Evolutionary conservation across 2,113 vertebrate genomes (phyloP), one percentile per base, ranked within the genome.

Genomic region (Phyllostomus discolor): DNA sequence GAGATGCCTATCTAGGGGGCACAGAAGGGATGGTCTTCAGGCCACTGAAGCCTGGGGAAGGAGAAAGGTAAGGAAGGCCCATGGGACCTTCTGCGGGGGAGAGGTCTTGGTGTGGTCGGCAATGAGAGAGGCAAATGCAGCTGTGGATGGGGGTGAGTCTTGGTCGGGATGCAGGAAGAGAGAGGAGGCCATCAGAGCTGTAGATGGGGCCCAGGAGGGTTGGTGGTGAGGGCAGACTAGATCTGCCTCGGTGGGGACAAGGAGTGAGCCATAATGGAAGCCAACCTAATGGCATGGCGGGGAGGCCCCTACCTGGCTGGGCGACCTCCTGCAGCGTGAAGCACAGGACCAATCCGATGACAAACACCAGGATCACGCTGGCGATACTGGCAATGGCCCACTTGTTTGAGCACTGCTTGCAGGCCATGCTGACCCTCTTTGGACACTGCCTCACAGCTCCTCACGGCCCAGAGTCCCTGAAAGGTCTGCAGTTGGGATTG

Each of bases 271-370:
- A 17, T 14, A 31, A 24, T 48, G 52, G 16, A 16, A 70, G 54
- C 76, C 19, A 41, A 3, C 3, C 10, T 54, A 20, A 2, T 14
- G 24, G 17, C 7, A 2, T 0, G 3, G 10, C 7, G 19, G 24
- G 48, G 1, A 15, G 16, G 35, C 15, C 50, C 97, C 24, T 97
- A 97, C 97, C 97, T 83, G 96, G 35, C 31, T 4, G 80, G 43
- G 5, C 20, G 11, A 0, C 7, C 1, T 7, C 24, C 35, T 8
- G 31, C 46, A 93, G 43, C 0, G 14, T 67, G 59, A 97, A 41
- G 62, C 1, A 19, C 72, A 95, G 33, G 48, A 81, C 3, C 16
- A 91, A 2, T 0, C 28, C 26, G 0, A 83, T 3, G 31, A 3
- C 0, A 0, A 94, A 0, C 7, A 86, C 59, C 64, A 92, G 38